Percentiles rank a stretch among this genome's conserved stretches.
Conservation (phyloP, 2,797 vertebrate genomes). For the Catostomus latipinnis region DNA sequence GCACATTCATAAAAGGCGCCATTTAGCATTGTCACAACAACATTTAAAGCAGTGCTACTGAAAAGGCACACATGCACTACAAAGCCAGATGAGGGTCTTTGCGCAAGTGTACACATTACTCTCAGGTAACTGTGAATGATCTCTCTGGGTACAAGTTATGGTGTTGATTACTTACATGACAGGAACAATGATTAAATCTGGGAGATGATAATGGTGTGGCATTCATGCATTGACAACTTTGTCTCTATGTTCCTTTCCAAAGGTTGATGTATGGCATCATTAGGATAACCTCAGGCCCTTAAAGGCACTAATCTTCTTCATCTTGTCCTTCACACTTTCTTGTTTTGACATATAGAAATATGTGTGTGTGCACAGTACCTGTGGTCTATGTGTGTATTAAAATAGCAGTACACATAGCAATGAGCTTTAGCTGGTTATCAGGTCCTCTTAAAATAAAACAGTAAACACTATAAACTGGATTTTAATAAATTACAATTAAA, state of each 20-base stretch:
- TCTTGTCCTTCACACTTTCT: slow-evolving; percentile 84
- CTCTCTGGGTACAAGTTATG: slow-evolving; percentile 78
- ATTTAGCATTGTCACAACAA: slow-evolving; percentile 84
- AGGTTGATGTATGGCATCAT: slow-evolving; percentile 85
- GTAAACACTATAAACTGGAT: too few relatives aligned
- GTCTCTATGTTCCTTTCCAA: slow-evolving; percentile 81
- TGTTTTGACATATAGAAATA: slow-evolving; percentile 77
- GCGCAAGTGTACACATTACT: slow-evolving; percentile 58
- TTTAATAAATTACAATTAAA: too few relatives aligned
- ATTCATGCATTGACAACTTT: slow-evolving; percentile 85
- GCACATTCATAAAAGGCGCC: slow-evolving; percentile 75
- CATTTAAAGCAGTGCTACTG: slow-evolving; percentile 74
- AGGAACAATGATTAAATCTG: slow-evolving; percentile 85
- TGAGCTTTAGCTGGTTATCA: neutral
- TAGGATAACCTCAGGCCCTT: slow-evolving; percentile 83
- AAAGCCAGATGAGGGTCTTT: slow-evolving; percentile 69
- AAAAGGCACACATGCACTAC: slow-evolving; percentile 77
- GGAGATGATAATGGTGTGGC: slow-evolving; percentile 82
- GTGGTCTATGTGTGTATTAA: slow-evolving; percentile 29
- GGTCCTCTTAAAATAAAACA: neutral
- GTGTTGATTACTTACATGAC: slow-evolving; percentile 83
- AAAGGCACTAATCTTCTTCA: slow-evolving; percentile 82
- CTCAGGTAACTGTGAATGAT: slow-evolving; percentile 73
- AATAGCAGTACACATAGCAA: neutral
- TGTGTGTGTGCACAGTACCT: slow-evolving; percentile 53